Evolutionary conservation across 2,113 vertebrate species (phyloP).

Genomic region (Vidua macroura): DNA sequence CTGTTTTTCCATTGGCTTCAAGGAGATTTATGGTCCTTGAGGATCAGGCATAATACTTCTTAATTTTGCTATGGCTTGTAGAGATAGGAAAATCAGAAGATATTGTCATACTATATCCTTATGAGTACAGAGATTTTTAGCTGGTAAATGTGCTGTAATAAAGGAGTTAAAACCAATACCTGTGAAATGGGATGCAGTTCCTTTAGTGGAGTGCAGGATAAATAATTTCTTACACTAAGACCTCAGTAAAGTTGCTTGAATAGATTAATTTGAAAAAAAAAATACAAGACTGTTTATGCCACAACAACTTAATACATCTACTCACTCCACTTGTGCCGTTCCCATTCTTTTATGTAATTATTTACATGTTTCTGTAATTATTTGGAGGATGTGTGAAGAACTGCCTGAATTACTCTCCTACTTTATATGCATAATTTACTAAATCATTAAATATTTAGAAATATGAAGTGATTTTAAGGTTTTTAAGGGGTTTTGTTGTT

Average conservation of each 20-base stretch:
- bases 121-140: not conserved
- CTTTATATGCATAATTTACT: not conserved
- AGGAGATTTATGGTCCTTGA: not conserved
- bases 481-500: not conserved
- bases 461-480: not conserved
- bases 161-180: not conserved
- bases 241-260: not conserved
- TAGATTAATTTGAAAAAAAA: not conserved
- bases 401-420: not conserved
- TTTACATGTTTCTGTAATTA: not conserved
- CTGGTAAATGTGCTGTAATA: not conserved
- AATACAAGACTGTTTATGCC: not conserved
- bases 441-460: not conserved
- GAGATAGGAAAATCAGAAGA: not conserved
- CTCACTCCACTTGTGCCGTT: not conserved
- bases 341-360: not conserved
- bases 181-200: not conserved
- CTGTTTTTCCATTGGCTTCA: not conserved
- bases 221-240: not conserved
- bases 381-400: not conserved
- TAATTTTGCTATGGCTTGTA: not conserved
- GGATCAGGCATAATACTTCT: not conserved
- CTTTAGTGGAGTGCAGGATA: not conserved
- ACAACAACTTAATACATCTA: not conserved
- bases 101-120: not conserved